Conservation (phyloP, 1,140 invertebrate genomes). For the Ceratina australensis region DNA sequence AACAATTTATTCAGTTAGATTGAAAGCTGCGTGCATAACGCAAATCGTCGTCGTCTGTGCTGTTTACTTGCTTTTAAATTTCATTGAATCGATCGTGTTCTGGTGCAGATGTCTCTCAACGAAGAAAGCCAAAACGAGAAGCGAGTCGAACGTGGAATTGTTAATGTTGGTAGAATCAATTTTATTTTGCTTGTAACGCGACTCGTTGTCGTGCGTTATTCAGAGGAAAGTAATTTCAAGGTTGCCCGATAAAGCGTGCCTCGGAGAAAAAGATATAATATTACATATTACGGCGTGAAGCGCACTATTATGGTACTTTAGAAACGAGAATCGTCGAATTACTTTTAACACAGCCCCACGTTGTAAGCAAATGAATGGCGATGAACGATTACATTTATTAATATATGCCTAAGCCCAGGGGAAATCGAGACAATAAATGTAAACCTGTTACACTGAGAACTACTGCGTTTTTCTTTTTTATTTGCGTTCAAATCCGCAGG, state of each 20-base stretch:
- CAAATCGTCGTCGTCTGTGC: no score
- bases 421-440: conserved; percentile 80
- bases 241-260: conserved; percentile 21
- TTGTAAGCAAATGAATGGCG: conserved; percentile 67
- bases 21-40: no score
- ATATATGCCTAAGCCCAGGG: conserved; percentile 73
- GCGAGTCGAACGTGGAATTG: conserved; percentile 4
- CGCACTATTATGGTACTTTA: conserved; percentile 54
- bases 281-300: conserved; percentile 33
- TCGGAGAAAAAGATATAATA: conserved; percentile 5
- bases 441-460: conserved; percentile 79
- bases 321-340: conserved; percentile 52
- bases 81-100: no score
- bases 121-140: conserved; percentile 14
- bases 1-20: no score
- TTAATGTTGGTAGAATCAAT: conserved; percentile 16
- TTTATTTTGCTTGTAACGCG: conserved; percentile 41
- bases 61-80: no score
- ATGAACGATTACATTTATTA: conserved; percentile 66
- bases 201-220: conserved; percentile 26
- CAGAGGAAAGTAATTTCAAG: conserved; percentile 10
- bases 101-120: background rate
- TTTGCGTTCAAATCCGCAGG: conserved; percentile 75
- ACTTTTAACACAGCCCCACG: conserved; percentile 67
- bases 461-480: conserved; percentile 78